A percentile compares a stretch with the other conserved stretches of the same genome.
These are phyloP conservation scores for Onychostoma macrolepis DNA, from an alignment of 2,113 vertebrate species.

Conservation along the genomic window DNA sequence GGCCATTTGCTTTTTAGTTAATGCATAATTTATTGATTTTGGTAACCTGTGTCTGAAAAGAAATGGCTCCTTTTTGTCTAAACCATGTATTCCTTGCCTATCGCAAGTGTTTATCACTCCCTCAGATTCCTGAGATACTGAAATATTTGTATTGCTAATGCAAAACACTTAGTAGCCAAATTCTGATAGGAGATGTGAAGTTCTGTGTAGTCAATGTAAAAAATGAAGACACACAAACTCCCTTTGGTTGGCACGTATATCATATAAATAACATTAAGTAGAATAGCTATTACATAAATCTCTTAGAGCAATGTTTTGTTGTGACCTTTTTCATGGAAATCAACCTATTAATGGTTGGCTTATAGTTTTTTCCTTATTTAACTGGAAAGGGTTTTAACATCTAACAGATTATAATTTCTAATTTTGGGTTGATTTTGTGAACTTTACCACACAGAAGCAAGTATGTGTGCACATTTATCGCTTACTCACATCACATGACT, in stretches of 20 bases:
- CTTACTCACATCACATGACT: conserved; percentile 2
- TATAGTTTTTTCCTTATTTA: not conserved
- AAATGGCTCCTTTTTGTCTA: not conserved
- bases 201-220: not conserved
- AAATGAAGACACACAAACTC: not conserved
- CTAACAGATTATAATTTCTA: not conserved
- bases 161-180: not conserved
- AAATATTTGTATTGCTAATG: not conserved
- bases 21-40: not conserved
- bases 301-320: not conserved
- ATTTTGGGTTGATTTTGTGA: not conserved
- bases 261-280: no score
- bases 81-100: not conserved
- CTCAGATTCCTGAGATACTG: conserved; percentile 17
- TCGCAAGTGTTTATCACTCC: not conserved
- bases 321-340: not conserved
- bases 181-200: conserved; percentile 1
- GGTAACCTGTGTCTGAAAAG: not conserved
- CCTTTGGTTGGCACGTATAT: not conserved
- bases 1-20: not conserved
- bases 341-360: not conserved
- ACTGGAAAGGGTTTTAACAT: not conserved
- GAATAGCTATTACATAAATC: not conserved
- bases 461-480: not conserved
- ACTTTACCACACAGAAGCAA: not conserved